Evolutionary conservation across 1,140 invertebrate genomes (phyloP).

Genomic region (Drosophila tristis): DNA sequence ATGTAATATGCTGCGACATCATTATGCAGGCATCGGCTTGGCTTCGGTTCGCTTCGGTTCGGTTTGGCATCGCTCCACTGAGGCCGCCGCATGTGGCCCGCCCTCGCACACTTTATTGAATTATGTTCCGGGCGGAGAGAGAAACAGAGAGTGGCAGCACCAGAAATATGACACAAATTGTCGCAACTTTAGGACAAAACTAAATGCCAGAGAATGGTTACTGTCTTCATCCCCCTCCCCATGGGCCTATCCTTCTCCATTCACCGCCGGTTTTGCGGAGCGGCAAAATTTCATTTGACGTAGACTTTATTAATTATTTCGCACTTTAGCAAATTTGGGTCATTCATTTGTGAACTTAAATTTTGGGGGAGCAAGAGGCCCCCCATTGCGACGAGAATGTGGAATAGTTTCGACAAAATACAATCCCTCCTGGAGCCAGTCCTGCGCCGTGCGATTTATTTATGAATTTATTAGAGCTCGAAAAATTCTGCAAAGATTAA

Average conservation of each 20-base stretch:
- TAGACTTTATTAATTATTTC: conserved; percentile 45
- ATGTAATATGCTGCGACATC: conserved; percentile 82
- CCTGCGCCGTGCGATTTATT: conserved; percentile 3
- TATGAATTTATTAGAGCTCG: not conserved
- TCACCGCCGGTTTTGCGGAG: conserved; percentile 9
- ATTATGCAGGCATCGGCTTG: conserved; percentile 61
- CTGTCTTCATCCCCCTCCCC: not conserved
- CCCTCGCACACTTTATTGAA: conserved; percentile 63
- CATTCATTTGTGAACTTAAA: not conserved
- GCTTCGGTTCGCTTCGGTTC: conserved; percentile 5
- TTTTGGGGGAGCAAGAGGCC: not conserved
- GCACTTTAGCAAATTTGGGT: conserved; percentile 13
- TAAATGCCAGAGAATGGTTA: conserved; percentile 41
- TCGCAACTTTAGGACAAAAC: conserved; percentile 53
- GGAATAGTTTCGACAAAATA: not conserved
- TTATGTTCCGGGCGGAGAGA: conserved; percentile 51
- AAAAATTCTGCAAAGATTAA: conserved; percentile 29
- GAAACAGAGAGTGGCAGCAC: conserved; percentile 41
- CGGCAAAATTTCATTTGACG: conserved; percentile 43
- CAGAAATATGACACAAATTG: conserved; percentile 71
- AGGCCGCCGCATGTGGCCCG: conserved; percentile 35
- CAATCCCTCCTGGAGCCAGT: not conserved
- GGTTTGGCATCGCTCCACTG: not conserved
- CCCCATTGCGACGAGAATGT: too few relatives aligned
- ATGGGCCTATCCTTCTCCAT: not conserved